Conservation (phyloP, 2,113 vertebrate genomes). For the Columbina picui region DNA sequence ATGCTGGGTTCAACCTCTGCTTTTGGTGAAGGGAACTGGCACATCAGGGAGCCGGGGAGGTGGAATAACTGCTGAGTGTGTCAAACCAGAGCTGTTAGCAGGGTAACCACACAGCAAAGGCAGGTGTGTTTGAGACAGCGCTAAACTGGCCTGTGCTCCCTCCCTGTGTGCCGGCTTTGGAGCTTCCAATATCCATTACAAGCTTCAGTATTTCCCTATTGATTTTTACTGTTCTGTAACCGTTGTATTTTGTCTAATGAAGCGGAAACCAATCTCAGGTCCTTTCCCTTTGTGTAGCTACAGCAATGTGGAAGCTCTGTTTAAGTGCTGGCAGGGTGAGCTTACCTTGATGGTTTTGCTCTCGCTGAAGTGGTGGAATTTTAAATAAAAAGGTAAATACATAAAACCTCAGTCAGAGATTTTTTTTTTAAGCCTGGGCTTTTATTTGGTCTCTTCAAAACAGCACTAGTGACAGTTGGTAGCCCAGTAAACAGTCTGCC, state of each 20-base stretch:
- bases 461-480: neutral
- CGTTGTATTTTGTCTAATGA: constrained; percentile 61
- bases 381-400: constrained; percentile 11
- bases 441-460: neutral
- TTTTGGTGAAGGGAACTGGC: too few species aligned
- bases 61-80: too few species aligned
- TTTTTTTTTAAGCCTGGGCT: neutral
- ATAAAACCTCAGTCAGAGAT: neutral
- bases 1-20: too few species aligned
- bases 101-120: too few species aligned
- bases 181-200: constrained; percentile 47
- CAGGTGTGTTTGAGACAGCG: neutral
- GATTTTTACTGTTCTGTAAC: constrained; percentile 47
- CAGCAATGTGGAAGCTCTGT: constrained; percentile 20
- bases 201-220: constrained; percentile 53
- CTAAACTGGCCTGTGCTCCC: neutral
- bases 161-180: neutral
- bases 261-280: constrained; percentile 55
- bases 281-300: constrained; percentile 11
- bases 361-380: neutral
- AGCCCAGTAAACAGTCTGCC: neutral
- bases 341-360: neutral
- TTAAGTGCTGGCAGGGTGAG: constrained; percentile 22
- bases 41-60: too few species aligned
- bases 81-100: too few species aligned